Evolutionary conservation across 2,888 invertebrate genomes (phyloP), one percentile per base, ranked within the genome.

Genomic region (Encarsia formosa): DNA sequence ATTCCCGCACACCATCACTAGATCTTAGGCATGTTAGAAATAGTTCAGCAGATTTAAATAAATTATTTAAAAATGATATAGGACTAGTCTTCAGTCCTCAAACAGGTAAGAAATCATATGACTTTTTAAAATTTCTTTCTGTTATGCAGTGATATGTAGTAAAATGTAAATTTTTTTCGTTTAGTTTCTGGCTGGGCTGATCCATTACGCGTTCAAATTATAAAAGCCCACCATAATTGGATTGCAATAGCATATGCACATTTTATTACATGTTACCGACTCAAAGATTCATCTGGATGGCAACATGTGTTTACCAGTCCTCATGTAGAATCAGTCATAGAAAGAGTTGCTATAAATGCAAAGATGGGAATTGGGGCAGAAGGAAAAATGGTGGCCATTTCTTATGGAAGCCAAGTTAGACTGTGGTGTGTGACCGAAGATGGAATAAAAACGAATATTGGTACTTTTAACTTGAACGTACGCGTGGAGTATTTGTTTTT

Each of bases 221-320:
- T 96, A 62, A 91, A 92, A 71, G 96, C 96, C 4, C 96, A 98
- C 76, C 95, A 97, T 74, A 97, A 96, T 73, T 97, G 96, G 91
- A 91, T 99, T 59, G 93, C 91, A 19, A 94, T 95, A 19, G 96
- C 95, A 1, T 97, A 96, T 74, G 88, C 93, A 51, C 93, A 97
- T 76, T 95, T 93, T 76, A 91, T 97, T 19, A 90, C 91, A 53
- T 94, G 96, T 68, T 98, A 94, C 74, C 65, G 96, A 69, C 82
- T 97, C 68, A 96, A 95, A 75, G 97, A 98, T 74, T 92, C 94
- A 0, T 91, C 90, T 61, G 97, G 97, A 5, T 98, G 97, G 97
- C 93, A 94, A 69, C 84, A 91, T 65, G 88, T 91, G 9, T 97
- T 96, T 76, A 93, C 91, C 49, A 94, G 95, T 58, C 91, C 94